Evolutionary conservation across 2,113 vertebrate species (phyloP), one percentile per base, ranked within the genome.

Genomic region (Lanius collurio): DNA sequence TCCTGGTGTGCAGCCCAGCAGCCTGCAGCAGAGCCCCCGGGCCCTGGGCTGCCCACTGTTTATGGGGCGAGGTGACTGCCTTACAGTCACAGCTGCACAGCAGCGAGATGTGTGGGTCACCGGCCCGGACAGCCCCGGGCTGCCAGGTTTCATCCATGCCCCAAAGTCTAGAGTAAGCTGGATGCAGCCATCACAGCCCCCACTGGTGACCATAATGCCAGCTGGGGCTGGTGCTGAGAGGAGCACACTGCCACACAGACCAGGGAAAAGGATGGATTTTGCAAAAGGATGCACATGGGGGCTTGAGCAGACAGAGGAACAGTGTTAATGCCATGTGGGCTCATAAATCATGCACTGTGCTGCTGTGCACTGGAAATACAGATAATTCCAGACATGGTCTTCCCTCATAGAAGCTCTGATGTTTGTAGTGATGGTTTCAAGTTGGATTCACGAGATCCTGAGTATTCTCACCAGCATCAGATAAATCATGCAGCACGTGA

Each of bases 241-340:
- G 8, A 39, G 11, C 28, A 84, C 22, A 55, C 22, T 3, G 1
- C n/a, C 19, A 16, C 42, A 59, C 2, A 74, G 23, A 6, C 19
- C 42, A 39, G 9, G 37, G n/a, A 64, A 46, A 90, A 69, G 11
- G 4, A 65, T 2, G 0, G 49, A 6, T 26, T 42, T 60, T 44
- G 46, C 3, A 77, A 53, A 57, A 18, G 11, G 15, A 37, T 41
- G 20, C 1, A 2, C 0, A 1, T 3, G 3, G 17, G 9, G 2
- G 0, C 39, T 50, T 87, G 59, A 81, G 46, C 18, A 87, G 39
- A 64, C 18, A 42, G 35, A 64, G 10, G 30, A 81, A 26, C 0
- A 4, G 20, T 0, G 0, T 35, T 47, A 52, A 15, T 47, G 35
- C 26, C 9, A 14, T 3, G 4, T 22, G 50, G 33, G 28, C 28